A percentile compares a stretch with the other conserved stretches of the same genome.
phyloP scores from a whole-genome alignment of 1,140 invertebrate genomes.

The Babylonia areolata region DNA sequence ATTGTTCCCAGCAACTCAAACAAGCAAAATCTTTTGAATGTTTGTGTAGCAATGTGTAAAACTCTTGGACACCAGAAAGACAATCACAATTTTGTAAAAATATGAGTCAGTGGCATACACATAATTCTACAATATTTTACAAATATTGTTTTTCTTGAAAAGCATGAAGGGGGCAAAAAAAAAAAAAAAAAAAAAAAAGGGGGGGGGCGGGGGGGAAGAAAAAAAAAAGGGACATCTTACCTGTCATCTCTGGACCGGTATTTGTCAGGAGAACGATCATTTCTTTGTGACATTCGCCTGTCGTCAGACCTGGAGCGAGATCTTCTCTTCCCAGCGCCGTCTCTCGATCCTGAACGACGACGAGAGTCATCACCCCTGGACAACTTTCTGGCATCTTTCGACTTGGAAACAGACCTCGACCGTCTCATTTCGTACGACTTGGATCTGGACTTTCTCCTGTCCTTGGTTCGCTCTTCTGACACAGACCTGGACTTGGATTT shows the following conservation, averaged over 20 bases:
- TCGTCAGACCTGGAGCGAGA: not conserved
- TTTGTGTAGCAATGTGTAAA: too few species aligned
- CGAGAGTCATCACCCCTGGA: not conserved
- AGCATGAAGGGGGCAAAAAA: not conserved
- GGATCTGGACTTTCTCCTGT: not conserved
- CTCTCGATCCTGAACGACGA: slow-evolving; percentile 7
- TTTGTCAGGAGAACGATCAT: slow-evolving; percentile 12
- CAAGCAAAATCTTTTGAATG: too few species aligned
- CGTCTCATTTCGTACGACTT: too few species aligned
- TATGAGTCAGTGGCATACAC: too few species aligned
- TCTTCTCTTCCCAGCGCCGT: not conserved
- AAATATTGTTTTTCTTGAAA: too few species aligned
- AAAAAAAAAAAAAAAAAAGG: not conserved
- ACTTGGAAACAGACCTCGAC: not conserved
- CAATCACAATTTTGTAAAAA: too few species aligned
- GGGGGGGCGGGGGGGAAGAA: not conserved
- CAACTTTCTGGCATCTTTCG: not conserved
- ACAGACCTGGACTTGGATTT: slow-evolving; percentile 29
- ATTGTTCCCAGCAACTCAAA: too few species aligned
- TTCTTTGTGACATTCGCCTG: not conserved
- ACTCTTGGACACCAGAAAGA: too few species aligned
- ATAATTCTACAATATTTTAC: too few species aligned
- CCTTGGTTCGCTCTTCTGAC: not conserved
- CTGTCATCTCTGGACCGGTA: slow-evolving; percentile 7
- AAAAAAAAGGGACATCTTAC: not conserved